Evolutionary conservation across 1,140 invertebrate genomes (phyloP).

Genomic region (Apis dorsata): DNA sequence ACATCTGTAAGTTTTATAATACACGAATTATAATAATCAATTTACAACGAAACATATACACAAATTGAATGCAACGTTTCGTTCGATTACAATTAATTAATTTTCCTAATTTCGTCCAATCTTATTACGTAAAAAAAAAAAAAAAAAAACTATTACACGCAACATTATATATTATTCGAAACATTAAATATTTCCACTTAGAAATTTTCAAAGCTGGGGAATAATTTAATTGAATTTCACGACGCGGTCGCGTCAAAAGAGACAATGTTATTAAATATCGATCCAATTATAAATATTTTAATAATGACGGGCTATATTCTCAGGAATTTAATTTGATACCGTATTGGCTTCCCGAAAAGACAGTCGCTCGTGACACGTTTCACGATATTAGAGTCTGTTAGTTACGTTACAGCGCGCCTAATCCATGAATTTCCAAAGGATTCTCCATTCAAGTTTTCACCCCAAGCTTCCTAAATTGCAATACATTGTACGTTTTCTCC

Average conservation of each 20-base stretch:
- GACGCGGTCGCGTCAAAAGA: neutral
- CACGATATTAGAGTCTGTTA: neutral
- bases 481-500: constrained; percentile 10
- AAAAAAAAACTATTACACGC: too few species aligned
- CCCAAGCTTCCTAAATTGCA: neutral
- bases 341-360: neutral
- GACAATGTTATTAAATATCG: neutral
- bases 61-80: too few species aligned
- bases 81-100: too few species aligned
- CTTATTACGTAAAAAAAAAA: too few species aligned
- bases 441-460: constrained; percentile 12
- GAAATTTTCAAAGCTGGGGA: neutral
- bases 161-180: too few species aligned
- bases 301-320: neutral
- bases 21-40: too few species aligned
- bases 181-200: neutral
- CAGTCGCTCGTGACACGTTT: neutral
- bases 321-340: neutral
- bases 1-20: too few species aligned
- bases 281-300: neutral
- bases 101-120: too few species aligned
- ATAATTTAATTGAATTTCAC: neutral
- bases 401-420: constrained; percentile 8
- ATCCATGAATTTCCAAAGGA: constrained; percentile 1
- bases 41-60: too few species aligned